A percentile compares a stretch with the other conserved stretches of the same genome.
These are phyloP conservation scores for Brachyptera putata DNA, from an alignment of 2,888 invertebrate species.

Conservation along the genomic window DNA sequence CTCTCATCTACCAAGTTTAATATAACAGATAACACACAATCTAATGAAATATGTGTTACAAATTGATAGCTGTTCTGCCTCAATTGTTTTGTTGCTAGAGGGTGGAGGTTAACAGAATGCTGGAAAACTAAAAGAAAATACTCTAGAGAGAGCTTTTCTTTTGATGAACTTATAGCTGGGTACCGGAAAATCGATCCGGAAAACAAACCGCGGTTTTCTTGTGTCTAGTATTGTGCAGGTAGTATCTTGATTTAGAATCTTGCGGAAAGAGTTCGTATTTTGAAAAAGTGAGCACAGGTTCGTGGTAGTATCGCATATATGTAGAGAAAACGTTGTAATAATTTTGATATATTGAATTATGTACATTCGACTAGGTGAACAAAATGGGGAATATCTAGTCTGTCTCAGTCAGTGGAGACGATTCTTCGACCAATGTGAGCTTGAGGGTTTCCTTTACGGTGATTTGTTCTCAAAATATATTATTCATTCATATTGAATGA, in stretches of 20 bases:
- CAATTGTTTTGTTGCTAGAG: constrained; percentile 3
- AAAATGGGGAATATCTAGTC: too few relatives aligned
- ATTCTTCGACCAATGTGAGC: too few relatives aligned
- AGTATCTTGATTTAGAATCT: constrained; percentile 17
- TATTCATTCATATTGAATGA: too few relatives aligned
- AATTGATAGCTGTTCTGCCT: background rate
- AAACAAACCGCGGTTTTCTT: too few relatives aligned
- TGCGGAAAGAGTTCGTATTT: too few relatives aligned
- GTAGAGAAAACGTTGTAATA: too few relatives aligned
- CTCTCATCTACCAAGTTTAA: background rate
- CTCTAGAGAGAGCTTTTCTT: constrained; percentile 5
- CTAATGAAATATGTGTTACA: background rate
- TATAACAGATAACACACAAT: background rate
- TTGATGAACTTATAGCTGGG: constrained; percentile 18
- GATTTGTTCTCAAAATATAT: too few relatives aligned
- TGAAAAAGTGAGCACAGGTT: background rate
- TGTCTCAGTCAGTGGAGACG: too few relatives aligned
- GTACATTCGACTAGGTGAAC: too few relatives aligned
- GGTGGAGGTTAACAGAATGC: background rate
- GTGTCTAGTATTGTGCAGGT: background rate
- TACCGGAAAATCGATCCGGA: constrained; percentile 6
- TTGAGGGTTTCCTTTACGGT: too few relatives aligned
- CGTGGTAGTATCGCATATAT: too few relatives aligned
- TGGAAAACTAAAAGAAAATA: background rate
- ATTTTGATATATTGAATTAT: too few relatives aligned